Evolutionary conservation across 2,113 vertebrate genomes (phyloP), one percentile per base, ranked within the genome.

Genomic region (Cyanoderma ruficeps): DNA sequence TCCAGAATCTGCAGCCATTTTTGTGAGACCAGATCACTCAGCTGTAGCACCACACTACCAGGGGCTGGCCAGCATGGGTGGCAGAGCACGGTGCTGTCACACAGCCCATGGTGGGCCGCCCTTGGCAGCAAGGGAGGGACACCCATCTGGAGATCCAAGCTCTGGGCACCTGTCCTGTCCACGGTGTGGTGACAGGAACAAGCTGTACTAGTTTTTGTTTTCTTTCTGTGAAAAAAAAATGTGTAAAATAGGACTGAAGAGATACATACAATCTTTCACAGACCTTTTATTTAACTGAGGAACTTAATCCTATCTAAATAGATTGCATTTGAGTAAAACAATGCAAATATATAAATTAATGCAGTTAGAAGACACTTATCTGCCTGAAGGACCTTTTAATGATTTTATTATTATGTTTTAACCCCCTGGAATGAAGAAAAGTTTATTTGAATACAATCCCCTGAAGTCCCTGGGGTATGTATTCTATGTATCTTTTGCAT

Each of bases 61-160:
- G 42, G n/a, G 31, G 27, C 59, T 52, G 64, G 55, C 41, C 39
- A 50, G 72, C n/a, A 28, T 13, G 5, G 1, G 1, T 0, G 7
- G 57, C 57, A 61, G 68, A 12, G 49, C 8, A 15, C 0, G 0
- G 67, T 0, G 1, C 46, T 56, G 69, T 47, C 31, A 19, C 42
- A 6, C 18, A 41, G 52, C 23, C 53, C 4, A 0, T 3, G 6
- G 10, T 22, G 46, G 37, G 74, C 18, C 41, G 47, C 21, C 46
- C 60, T 15, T 11, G 8, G 69, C 64, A 55, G 42, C 35, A 7
- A 33, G 39, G 12, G 10, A 7, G 5, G 6, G 15, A 37, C 0
- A 0, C 28, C 49, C 75, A 25, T 15, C 5, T 5, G 0, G n/a
- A 53, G 10, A 76, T 25, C 46, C 27, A 13, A 24, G 49, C 19